These are phyloP conservation scores for Falcaria lacertinaria DNA, from an alignment of 2,888 invertebrate species.

Conservation along the genomic window DNA sequence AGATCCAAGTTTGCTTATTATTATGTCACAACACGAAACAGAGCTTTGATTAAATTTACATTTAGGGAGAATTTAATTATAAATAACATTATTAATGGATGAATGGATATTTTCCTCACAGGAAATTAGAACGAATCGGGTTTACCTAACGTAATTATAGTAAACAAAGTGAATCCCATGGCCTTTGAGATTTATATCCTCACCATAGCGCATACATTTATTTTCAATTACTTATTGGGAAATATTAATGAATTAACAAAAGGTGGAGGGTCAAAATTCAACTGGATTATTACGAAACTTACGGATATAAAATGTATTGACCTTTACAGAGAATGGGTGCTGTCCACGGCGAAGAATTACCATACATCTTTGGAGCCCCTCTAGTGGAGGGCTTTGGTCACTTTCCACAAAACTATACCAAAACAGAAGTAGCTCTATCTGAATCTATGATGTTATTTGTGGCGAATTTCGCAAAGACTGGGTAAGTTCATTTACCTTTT, in stretches of 20 bases:
- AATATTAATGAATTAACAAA: too few species aligned
- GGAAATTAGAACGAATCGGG: background rate
- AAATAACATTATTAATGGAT: background rate
- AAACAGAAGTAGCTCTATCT: constrained; percentile 89
- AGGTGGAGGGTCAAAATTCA: too few species aligned
- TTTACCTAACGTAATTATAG: too few species aligned
- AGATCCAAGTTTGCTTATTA: background rate
- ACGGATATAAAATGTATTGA: too few species aligned
- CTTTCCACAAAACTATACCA: constrained; percentile 93
- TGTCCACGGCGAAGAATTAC: constrained; percentile 94
- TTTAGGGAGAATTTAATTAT: background rate
- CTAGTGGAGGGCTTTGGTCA: constrained; percentile 89
- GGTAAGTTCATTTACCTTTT: constrained; percentile 80
- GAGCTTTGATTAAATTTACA: background rate
- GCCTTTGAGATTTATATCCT: too few species aligned
- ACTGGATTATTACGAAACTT: too few species aligned
- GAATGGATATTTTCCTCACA: background rate
- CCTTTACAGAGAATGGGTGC: constrained; percentile 95
- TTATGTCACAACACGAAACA: background rate
- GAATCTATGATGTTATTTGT: constrained; percentile 93
- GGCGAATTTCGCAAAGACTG: constrained; percentile 92
- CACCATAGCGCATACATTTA: too few species aligned
- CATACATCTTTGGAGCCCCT: constrained; percentile 94
- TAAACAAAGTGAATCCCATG: too few species aligned
- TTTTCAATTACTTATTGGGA: too few species aligned